Evolutionary conservation across 2,113 vertebrate species (phyloP), one percentile per base, ranked within the genome.

Genomic region (Ammodytes dubius): DNA sequence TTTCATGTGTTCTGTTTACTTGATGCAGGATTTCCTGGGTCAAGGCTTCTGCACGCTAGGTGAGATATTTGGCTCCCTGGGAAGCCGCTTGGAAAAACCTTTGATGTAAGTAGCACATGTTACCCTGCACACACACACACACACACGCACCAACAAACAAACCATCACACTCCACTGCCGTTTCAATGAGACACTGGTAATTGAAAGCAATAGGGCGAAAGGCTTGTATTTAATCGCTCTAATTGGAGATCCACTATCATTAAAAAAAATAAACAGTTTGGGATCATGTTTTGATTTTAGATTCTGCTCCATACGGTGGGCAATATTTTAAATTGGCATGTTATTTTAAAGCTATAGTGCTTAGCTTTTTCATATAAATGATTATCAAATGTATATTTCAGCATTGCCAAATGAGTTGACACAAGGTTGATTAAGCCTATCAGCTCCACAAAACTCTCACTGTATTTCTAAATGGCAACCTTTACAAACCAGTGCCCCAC

Each of bases 21-120:
- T 45, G 60, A 5, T 88, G 64, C 91, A 99, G 98, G 98, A 99
- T 87, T 99, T 99, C 94, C 95, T 99, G 94, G 98, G 98, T 75
- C 98, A 99, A 88, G 97, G 96, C 61, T 98, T 97, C 95, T 98
- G 98, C 88, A 99, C 98, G 0, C 86, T 99, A 84, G 98, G 98
- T 47, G 98, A 99, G 94, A 96, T 99, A 59, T 97, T 99, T 69
- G 97, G 98, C 69, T 98, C 98, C 46, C 95, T 97, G 91, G 97
- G 97, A 82, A 97, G 97, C 92, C 96, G 96, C 86, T 76, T 99
- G 92, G 97, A 99, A 90, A 98, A 98, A 81, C 82, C 97, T 74
- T 96, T 99, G 90, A 91, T 95, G 98, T 99, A 89, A 98, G 97
- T 97, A 69, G 46, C 14, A 12, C 57, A 75, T 6, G 2, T 10